Percentiles rank a stretch among this genome's conserved stretches.
Conservation (phyloP, 92 coral and sea anemone species). For the Zoanthus sociatus region DNA sequence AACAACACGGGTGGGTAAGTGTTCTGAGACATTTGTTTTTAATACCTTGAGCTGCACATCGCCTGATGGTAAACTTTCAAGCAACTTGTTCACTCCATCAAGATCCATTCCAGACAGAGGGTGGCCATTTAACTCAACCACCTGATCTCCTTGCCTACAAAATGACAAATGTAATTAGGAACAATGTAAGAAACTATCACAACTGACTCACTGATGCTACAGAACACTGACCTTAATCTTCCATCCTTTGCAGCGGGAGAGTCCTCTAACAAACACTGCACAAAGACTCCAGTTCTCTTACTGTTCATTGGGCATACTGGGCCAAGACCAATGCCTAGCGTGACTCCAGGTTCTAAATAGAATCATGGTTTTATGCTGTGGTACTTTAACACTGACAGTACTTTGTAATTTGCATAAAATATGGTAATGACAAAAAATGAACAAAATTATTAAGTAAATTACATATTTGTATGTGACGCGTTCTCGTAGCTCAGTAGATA, state of each 20-base stretch:
- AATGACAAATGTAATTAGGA: background rate
- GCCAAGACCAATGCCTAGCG: constrained; percentile 91
- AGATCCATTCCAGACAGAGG: constrained; percentile 71
- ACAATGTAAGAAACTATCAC: background rate
- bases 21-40: constrained; percentile 51
- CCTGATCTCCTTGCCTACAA: constrained; percentile 86
- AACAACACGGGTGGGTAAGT: constrained; percentile 56
- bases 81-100: constrained; percentile 82
- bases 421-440: too few relatives aligned
- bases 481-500: too few relatives aligned
- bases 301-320: constrained; percentile 58
- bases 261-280: constrained; percentile 84
- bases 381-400: too few relatives aligned
- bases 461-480: too few relatives aligned
- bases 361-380: background rate
- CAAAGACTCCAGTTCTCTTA: constrained; percentile 74
- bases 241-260: constrained; percentile 90
- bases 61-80: constrained; percentile 88
- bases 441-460: too few relatives aligned
- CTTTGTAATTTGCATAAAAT: too few relatives aligned
- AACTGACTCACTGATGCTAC: too few relatives aligned
- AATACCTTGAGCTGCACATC: constrained; percentile 73
- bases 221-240: constrained; percentile 75
- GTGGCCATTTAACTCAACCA: constrained; percentile 81
- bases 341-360: constrained; percentile 74